Evolutionary conservation across 2,888 invertebrate genomes (phyloP).

Genomic region (Aphidius colemani): DNA sequence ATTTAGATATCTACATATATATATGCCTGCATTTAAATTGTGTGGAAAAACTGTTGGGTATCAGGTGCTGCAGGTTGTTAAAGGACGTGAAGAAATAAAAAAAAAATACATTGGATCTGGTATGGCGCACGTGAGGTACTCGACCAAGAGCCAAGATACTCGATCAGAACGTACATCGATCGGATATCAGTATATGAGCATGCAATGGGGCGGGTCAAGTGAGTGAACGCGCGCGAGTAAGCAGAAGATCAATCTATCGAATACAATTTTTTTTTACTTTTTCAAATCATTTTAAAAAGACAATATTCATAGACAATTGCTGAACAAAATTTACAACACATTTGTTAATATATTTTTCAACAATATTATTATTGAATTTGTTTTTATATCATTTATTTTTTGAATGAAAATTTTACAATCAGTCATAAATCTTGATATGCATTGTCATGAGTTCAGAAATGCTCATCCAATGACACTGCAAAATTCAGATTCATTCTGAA

Average conservation of each 20-base stretch:
- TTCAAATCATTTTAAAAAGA: background rate
- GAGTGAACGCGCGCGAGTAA: background rate
- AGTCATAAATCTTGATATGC: conserved; percentile 3
- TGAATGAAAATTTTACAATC: background rate
- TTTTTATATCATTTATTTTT: background rate
- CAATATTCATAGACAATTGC: background rate
- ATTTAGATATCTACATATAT: too few relatives aligned
- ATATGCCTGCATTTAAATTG: conserved; percentile 15
- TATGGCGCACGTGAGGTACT: conserved; percentile 37
- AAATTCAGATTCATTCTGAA: background rate
- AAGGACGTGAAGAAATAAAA: conserved; percentile 26
- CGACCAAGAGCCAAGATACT: conserved; percentile 26
- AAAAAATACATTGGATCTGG: conserved; percentile 36
- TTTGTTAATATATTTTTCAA: too few relatives aligned
- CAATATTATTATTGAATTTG: background rate
- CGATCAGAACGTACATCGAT: conserved; percentile 43
- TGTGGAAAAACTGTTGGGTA: conserved; percentile 34
- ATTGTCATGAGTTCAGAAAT: background rate
- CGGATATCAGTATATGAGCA: conserved; percentile 43
- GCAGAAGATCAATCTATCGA: conserved; percentile 45
- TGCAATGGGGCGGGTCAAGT: conserved; percentile 45
- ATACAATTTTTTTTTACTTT: conserved; percentile 42
- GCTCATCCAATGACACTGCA: background rate
- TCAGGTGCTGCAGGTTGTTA: conserved; percentile 42
- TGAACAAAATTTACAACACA: too few relatives aligned